phyloP scores from a whole-genome alignment of 2,113 vertebrate species.

The Sapayoa aenigma region DNA sequence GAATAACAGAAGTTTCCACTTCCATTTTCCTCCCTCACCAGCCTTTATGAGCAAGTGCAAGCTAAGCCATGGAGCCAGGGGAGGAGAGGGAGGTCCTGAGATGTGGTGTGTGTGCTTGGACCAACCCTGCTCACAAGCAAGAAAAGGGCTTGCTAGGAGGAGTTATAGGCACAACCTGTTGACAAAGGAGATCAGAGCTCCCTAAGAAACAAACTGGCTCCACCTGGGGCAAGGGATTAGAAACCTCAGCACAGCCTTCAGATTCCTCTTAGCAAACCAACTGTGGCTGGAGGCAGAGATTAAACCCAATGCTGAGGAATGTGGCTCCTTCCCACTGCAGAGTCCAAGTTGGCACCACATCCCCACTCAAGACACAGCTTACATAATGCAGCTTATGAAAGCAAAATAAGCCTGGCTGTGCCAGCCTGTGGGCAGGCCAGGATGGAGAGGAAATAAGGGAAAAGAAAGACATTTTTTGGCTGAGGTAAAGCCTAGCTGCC shows the following conservation, averaged over 20 bases:
- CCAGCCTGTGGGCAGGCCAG: constrained; percentile 31
- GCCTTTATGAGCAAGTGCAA: not conserved
- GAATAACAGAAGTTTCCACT: not conserved
- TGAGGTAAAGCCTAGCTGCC: not conserved
- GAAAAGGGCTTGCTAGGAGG: not conserved
- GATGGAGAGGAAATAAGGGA: not conserved
- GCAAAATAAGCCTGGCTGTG: not conserved
- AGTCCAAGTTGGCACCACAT: constrained; percentile 49
- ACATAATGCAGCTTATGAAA: constrained; percentile 69
- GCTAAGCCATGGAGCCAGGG: not conserved
- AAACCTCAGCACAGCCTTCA: not conserved
- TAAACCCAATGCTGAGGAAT: constrained; percentile 45
- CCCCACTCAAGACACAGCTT: constrained; percentile 48
- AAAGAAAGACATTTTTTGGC: not conserved
- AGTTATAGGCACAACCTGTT: not conserved
- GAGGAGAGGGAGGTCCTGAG: not conserved
- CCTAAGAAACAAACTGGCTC: not conserved
- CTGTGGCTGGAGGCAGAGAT: constrained; percentile 51
- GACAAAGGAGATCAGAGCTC: not conserved
- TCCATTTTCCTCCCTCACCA: not conserved
- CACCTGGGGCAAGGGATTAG: constrained; percentile 31
- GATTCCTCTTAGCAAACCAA: constrained; percentile 8
- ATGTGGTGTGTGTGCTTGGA: not conserved
- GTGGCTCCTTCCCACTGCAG: constrained; percentile 2
- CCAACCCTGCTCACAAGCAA: not conserved